Base-by-base conservation (phyloP, 2,113 vertebrate genomes). In the Plestiodon gilberti region DNA sequence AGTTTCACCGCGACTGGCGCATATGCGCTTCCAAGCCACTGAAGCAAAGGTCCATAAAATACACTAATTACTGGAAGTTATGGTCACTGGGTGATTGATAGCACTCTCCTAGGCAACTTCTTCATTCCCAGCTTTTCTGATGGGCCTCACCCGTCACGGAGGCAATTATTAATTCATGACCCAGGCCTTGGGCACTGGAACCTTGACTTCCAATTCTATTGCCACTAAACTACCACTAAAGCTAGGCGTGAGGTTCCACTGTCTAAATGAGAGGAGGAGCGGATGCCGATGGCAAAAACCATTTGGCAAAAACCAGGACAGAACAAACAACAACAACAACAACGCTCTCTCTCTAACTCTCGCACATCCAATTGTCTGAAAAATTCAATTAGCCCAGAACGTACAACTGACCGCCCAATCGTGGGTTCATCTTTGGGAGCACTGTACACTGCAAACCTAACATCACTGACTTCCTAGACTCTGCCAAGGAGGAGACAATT, bases 1-100 rank as follows among this genome's bases (percentile, higher is more conserved):
- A 97, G 96, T 97, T 97, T 95, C 95, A 93, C 96, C 94, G 93
- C 83, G 95, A 96, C 94, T 96, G 95, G 93, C 96, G 96, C 96
- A 95, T 96, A 96, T 97, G 97, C 94, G 96, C 96, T 97, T 96
- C 94, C 94, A 87, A 97, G 96, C 92, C 96, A 96, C 95, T 96
- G 97, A 97, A 97, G 96, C 97, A 96, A 91, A 96, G 95, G 96
- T 95, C 96, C 97, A 97, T 96, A 97, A 97, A 96, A 97, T 97
- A 97, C 97, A 97, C 97, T 97, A 97, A 98, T 98, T 97, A 97
- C 96, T 96, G 95, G 93, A 95, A 97, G 97, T 97, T 97, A 96
- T 97, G 97, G 97, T 98, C 97, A 97, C 96, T 97, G 97, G 94
- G 96, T 98, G 97, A 98, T 97, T 97, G 97, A 97, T 97, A 97